These are phyloP conservation scores for Pammene fasciana DNA, from an alignment of 2,888 invertebrate genomes.

Conservation along the genomic window DNA sequence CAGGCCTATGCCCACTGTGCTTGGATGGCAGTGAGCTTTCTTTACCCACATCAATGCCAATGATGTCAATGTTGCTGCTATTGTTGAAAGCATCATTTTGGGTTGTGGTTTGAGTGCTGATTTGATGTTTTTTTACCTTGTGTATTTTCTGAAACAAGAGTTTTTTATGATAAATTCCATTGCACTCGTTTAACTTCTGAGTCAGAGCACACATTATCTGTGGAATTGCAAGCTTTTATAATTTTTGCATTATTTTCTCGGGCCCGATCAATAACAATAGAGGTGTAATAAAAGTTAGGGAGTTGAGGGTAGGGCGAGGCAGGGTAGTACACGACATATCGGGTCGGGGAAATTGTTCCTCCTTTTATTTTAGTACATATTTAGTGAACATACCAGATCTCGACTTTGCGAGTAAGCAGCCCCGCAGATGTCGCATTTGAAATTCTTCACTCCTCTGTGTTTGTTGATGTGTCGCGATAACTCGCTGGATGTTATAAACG, in stretches of 20 bases:
- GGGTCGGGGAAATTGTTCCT: too few species aligned
- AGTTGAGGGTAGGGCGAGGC: too few species aligned
- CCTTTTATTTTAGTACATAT: background rate
- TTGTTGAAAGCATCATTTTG: conserved; percentile 60
- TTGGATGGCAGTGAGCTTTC: conserved; percentile 54
- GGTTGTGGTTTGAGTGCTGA: conserved; percentile 51
- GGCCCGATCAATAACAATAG: too few species aligned
- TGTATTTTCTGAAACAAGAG: conserved; percentile 71
- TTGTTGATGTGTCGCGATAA: conserved; percentile 84
- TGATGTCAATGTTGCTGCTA: conserved; percentile 67
- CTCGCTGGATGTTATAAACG: conserved; percentile 85
- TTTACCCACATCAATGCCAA: conserved; percentile 68
- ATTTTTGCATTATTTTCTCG: too few species aligned
- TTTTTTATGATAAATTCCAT: conserved; percentile 43
- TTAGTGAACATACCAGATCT: conserved; percentile 71
- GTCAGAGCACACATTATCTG: too few species aligned
- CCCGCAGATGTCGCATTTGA: conserved; percentile 84
- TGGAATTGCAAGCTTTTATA: too few species aligned
- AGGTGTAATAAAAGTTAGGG: too few species aligned
- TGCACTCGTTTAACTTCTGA: too few species aligned
- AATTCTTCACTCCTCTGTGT: conserved; percentile 83
- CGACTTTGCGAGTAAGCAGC: conserved; percentile 81
- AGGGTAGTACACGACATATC: too few species aligned
- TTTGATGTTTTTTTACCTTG: conserved; percentile 70
- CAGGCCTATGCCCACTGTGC: conserved; percentile 25